These are phyloP conservation scores for Agraylea sexmaculata DNA, from an alignment of 1,140 invertebrate species.

Conservation along the genomic window DNA sequence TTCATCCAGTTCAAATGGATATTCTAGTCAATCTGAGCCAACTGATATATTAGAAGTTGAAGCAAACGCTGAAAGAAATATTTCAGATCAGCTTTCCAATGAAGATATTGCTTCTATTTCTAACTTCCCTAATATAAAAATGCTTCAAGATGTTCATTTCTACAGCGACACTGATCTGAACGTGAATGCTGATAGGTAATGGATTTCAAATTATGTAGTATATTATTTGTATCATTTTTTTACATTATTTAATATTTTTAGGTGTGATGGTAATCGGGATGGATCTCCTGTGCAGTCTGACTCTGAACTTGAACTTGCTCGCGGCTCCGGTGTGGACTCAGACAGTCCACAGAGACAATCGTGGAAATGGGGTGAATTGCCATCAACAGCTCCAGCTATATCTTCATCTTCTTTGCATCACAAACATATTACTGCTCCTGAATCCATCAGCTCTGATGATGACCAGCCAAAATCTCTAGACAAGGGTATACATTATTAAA, in stretches of 20 bases:
- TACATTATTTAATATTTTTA: background rate
- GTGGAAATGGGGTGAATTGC: conserved; percentile 97
- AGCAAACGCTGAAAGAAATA: conserved; percentile 12
- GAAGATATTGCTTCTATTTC: conserved; percentile 11
- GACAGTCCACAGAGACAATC: conserved; percentile 45
- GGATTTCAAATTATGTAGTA: conserved; percentile 8
- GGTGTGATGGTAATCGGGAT: conserved; percentile 44
- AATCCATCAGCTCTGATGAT: conserved; percentile 14
- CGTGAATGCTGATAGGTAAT: conserved; percentile 46
- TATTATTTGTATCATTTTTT: background rate
- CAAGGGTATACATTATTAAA: conserved; percentile 10
- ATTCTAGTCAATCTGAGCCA: conserved; percentile 37
- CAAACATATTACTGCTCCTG: conserved; percentile 22
- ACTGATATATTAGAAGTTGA: conserved; percentile 23
- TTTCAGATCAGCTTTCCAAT: conserved; percentile 7
- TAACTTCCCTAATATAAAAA: conserved; percentile 11
- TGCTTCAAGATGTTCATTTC: conserved; percentile 59
- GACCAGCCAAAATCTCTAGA: conserved; percentile 8
- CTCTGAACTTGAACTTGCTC: conserved; percentile 79
- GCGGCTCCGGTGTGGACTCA: conserved; percentile 44
- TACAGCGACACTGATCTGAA: conserved; percentile 85
- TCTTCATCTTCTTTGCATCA: conserved; percentile 11
- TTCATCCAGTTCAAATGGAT: conserved; percentile 38
- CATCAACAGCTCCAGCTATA: conserved; percentile 43
- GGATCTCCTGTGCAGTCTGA: conserved; percentile 83